Conservation (phyloP, 1,140 invertebrate species). For the Rhopalosiphum padi region DNA sequence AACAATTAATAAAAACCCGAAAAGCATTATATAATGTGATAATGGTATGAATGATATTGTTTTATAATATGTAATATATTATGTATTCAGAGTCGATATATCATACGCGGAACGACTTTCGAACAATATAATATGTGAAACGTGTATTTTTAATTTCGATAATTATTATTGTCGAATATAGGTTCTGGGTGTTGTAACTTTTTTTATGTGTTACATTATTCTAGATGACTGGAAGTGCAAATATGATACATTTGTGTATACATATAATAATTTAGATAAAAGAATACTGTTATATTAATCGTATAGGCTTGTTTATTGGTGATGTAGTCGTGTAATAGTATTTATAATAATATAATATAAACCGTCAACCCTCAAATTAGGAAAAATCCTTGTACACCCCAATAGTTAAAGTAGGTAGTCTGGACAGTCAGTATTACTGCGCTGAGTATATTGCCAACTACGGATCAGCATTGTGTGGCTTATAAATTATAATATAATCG, state of each 20-base stretch:
- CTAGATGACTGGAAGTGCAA: not conserved
- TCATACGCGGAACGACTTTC: not conserved
- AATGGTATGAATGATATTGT: not conserved
- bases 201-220: not conserved
- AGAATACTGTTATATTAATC: not conserved
- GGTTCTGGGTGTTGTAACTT: not conserved
- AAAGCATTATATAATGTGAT: not conserved
- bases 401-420: conserved; percentile 32
- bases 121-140: not conserved
- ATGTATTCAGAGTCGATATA: not conserved
- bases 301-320: not conserved
- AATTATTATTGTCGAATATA: not conserved
- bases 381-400: not conserved
- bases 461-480: not conserved
- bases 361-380: not conserved
- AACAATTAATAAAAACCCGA: not conserved
- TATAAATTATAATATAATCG: not conserved
- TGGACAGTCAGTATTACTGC: not conserved
- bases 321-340: not conserved
- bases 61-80: not conserved
- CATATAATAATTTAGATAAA: not conserved
- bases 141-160: not conserved
- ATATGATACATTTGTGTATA: not conserved
- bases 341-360: not conserved
- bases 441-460: not conserved